These are phyloP conservation scores for Ceratina australensis DNA, from an alignment of 1,140 invertebrate species.

Conservation along the genomic window DNA sequence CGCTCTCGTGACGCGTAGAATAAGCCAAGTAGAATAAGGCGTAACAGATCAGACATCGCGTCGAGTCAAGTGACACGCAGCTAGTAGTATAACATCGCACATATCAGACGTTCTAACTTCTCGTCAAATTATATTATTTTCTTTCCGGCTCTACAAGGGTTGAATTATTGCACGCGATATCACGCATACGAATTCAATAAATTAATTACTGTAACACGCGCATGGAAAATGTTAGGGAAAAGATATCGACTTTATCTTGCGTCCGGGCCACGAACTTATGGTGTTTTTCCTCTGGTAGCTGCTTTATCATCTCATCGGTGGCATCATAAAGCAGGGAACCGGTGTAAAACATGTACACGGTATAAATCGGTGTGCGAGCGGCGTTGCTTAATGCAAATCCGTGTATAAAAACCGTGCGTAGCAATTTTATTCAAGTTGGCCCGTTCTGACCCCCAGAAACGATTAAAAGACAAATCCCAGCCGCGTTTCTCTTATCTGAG, in stretches of 20 bases:
- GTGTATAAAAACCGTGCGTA: constrained; percentile 30
- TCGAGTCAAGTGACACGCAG: no score
- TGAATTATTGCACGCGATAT: no score
- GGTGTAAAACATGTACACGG: constrained; percentile 58
- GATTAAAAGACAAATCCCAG: constrained; percentile 9
- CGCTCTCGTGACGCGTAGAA: no score
- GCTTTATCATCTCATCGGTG: constrained; percentile 55
- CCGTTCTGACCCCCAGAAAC: neutral
- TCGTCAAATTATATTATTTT: no score
- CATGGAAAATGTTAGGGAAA: constrained; percentile 12
- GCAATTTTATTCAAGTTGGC: neutral
- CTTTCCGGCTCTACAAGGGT: no score
- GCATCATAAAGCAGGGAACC: constrained; percentile 44
- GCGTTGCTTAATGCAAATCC: constrained; percentile 62
- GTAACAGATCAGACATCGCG: no score
- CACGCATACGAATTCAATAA: neutral
- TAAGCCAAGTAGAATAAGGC: no score
- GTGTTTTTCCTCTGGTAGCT: constrained; percentile 24
- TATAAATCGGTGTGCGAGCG: constrained; percentile 55
- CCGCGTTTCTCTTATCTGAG: neutral
- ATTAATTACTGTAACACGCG: neutral
- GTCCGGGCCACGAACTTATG: constrained; percentile 26
- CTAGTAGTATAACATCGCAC: no score
- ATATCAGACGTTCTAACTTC: no score
- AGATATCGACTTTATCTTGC: constrained; percentile 30